Evolutionary conservation across 1,140 invertebrate genomes (phyloP), one percentile per base, ranked within the genome.

Genomic region (Stenopsyche tienmushanensis): DNA sequence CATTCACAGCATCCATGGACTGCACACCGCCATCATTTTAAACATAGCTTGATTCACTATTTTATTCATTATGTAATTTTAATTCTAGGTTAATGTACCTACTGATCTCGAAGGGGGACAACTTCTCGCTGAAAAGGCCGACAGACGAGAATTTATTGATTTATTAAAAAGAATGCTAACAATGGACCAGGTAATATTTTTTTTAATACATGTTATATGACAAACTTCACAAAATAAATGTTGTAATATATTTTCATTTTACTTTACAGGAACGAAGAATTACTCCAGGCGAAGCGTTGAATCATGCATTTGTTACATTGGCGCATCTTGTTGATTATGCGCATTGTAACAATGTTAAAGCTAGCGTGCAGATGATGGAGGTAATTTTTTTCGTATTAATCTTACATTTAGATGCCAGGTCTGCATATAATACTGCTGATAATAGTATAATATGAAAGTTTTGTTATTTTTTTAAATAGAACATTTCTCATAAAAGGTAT

Each of bases 331-430:
- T 96, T 1, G 96, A 98, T 77, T 98, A 98, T 77, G 93, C 94
- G 0, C 94, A 98, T 77, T 97, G 94, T 77, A 94, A 95, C 77
- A 97, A 96, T 79, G 93, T 96, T 0, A 96, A 96, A 79, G 91
- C 92, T 1, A 94, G 92, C 66, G 93, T 95, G 18, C 93, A 96
- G 77, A 96, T 96, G 93, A 97, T 96, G 94, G 93, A 96, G 83
- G 91, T 95, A 71, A 88, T 89, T 23, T 42, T 41, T 42, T n/a
- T 53, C 8, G 15, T 18, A 49, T 49, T 49, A 21, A 17, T 17
- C 17, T 13, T n/a, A n/a, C n/a, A n/a, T n/a, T n/a, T n/a, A n/a
- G n/a, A n/a, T n/a, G n/a, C n/a, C n/a, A n/a, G n/a, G n/a, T n/a
- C n/a, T n/a, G n/a, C n/a, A n/a, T n/a, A n/a, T n/a, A n/a, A n/a